Conservation (phyloP, 2,113 vertebrate species). For the Sander lucioperca region DNA sequence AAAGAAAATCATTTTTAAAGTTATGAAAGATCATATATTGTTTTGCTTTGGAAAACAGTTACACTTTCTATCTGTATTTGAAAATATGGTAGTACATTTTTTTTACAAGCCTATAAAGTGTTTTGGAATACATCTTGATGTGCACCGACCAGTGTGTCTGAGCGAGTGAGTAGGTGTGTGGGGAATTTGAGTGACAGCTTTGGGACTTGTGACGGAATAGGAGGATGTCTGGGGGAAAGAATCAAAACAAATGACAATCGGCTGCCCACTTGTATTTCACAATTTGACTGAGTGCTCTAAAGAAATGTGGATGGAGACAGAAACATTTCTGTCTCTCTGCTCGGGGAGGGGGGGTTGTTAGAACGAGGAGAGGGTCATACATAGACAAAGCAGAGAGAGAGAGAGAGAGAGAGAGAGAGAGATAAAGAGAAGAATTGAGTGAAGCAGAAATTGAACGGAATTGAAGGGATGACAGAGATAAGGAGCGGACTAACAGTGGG, state of each 20-base stretch:
- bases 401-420: neutral
- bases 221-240: conserved; percentile 42
- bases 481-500: conserved; percentile 36
- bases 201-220: conserved; percentile 50
- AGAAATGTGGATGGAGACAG: conserved; percentile 49
- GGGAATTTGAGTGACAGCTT: conserved; percentile 61
- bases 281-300: conserved; percentile 62
- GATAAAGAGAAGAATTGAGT: conserved; percentile 64
- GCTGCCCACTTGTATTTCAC: conserved; percentile 68
- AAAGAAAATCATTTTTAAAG: neutral
- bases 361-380: conserved; percentile 13
- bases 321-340: conserved; percentile 50
- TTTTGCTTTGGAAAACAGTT: neutral
- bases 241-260: conserved; percentile 67
- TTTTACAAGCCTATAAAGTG: conserved; percentile 2
- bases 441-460: conserved; percentile 62
- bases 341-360: neutral
- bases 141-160: neutral
- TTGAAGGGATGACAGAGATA: conserved; percentile 69
- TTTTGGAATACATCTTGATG: conserved; percentile 19
- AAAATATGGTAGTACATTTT: neutral
- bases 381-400: conserved; percentile 66
- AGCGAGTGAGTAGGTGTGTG: conserved; percentile 33
- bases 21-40: neutral
- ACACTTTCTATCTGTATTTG: neutral